These are phyloP conservation scores for Lichenostomus cassidix DNA, from an alignment of 2,113 vertebrate genomes.

Conservation along the genomic window DNA sequence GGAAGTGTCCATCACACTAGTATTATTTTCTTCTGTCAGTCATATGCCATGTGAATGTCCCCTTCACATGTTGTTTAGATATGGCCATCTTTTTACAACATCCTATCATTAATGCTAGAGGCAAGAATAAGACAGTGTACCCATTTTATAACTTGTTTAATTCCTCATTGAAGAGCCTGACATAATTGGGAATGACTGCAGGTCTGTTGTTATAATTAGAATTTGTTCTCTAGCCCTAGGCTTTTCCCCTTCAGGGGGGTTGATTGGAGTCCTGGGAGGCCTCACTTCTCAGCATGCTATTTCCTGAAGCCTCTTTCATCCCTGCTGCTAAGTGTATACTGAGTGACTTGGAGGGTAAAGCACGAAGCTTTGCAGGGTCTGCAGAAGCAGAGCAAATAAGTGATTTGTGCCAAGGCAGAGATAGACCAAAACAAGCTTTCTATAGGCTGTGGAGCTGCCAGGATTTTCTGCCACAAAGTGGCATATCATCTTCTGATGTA, in stretches of 20 bases:
- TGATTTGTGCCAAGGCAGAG: background rate
- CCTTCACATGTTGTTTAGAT: background rate
- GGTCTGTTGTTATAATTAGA: slow-evolving; percentile 70
- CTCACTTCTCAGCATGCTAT: slow-evolving; percentile 64
- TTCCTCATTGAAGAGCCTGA: slow-evolving; percentile 36
- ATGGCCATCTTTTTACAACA: background rate
- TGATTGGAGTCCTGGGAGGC: slow-evolving; percentile 63
- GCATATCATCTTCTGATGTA: background rate
- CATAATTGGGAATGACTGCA: slow-evolving; percentile 49
- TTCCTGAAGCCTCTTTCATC: slow-evolving; percentile 66
- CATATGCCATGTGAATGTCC: background rate
- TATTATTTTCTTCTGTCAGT: slow-evolving; percentile 9
- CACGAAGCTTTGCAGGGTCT: background rate
- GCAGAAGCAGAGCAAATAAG: background rate
- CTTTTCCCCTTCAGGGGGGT: slow-evolving; percentile 57
- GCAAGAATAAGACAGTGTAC: background rate
- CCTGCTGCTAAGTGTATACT: slow-evolving; percentile 28
- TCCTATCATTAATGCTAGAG: background rate
- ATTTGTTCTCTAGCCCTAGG: slow-evolving; percentile 53
- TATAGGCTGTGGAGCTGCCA: background rate
- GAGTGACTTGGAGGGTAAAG: slow-evolving; percentile 30
- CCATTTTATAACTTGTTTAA: slow-evolving; percentile 24
- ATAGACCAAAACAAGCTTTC: background rate
- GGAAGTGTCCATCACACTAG: background rate
- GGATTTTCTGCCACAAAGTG: background rate